phyloP scores from a whole-genome alignment of 2,888 invertebrate species.

The Gerosis bhagava region DNA sequence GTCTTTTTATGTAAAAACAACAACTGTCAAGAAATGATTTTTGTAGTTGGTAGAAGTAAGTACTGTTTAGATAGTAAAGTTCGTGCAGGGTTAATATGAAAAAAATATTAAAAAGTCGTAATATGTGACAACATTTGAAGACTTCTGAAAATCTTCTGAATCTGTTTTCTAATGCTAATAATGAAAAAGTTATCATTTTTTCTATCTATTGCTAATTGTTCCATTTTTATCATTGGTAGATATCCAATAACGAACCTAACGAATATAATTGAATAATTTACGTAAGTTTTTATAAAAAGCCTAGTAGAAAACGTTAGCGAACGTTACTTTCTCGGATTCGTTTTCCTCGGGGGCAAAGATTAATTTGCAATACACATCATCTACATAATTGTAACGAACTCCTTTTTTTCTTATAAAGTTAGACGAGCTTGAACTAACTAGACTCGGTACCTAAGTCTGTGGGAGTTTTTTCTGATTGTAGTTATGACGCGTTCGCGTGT shows the following conservation, averaged over 20 bases:
- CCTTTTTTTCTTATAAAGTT: slow-evolving; percentile 11
- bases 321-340: slow-evolving; percentile 20
- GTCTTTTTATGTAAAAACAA: slow-evolving; percentile 25
- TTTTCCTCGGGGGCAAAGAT: slow-evolving; percentile 17
- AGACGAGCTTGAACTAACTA: slow-evolving; percentile 19
- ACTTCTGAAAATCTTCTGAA: no score
- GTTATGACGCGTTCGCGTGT: slow-evolving; percentile 68
- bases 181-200: no score
- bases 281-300: slow-evolving; percentile 9
- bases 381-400: slow-evolving; percentile 22
- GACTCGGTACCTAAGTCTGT: slow-evolving; percentile 5
- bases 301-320: slow-evolving; percentile 24
- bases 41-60: no score
- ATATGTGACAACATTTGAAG: no score
- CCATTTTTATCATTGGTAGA: no score
- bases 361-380: slow-evolving; percentile 23
- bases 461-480: slow-evolving; percentile 57
- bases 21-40: not conserved
- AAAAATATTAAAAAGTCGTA: no score
- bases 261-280: no score
- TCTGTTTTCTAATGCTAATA: no score
- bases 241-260: no score
- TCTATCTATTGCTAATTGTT: no score
- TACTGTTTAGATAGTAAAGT: no score
- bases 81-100: no score